Conservation (phyloP, 1,140 invertebrate species). For the Hycleus phaleratus region DNA sequence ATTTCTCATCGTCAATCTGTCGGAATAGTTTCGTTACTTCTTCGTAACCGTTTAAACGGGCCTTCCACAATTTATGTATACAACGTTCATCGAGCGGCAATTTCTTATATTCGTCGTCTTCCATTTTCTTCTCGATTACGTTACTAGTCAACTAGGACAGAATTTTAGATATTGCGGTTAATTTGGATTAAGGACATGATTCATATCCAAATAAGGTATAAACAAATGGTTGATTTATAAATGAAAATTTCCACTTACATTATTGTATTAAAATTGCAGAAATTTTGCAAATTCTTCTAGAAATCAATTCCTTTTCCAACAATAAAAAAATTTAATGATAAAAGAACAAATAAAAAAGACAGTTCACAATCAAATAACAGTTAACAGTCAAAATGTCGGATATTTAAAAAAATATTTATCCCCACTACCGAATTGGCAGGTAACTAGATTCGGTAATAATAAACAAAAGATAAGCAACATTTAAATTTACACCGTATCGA, state of each 20-base stretch:
- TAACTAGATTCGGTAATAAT: no score
- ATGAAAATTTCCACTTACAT: neutral
- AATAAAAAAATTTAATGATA: no score
- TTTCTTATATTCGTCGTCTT: conserved; percentile 90
- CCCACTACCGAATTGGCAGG: no score
- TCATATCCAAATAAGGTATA: neutral
- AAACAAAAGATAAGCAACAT: no score
- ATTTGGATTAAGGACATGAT: neutral
- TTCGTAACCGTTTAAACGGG: conserved; percentile 87
- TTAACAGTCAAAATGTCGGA: no score
- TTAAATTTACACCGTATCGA: no score
- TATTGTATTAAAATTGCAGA: neutral
- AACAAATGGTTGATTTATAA: neutral
- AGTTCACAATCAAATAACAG: no score
- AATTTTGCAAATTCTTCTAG: no score
- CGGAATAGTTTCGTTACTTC: conserved; percentile 84
- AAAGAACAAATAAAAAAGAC: no score
- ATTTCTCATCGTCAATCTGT: conserved; percentile 83
- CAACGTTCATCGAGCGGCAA: conserved; percentile 84
- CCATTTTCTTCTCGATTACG: conserved; percentile 46
- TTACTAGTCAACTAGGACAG: neutral
- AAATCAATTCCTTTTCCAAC: no score
- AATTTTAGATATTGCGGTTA: neutral
- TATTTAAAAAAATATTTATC: no score
- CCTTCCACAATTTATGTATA: conserved; percentile 93